Percentiles rank a stretch among this genome's conserved stretches.
Conservation (phyloP, 2,888 invertebrate species). For the Glaucopsyche alexis region DNA sequence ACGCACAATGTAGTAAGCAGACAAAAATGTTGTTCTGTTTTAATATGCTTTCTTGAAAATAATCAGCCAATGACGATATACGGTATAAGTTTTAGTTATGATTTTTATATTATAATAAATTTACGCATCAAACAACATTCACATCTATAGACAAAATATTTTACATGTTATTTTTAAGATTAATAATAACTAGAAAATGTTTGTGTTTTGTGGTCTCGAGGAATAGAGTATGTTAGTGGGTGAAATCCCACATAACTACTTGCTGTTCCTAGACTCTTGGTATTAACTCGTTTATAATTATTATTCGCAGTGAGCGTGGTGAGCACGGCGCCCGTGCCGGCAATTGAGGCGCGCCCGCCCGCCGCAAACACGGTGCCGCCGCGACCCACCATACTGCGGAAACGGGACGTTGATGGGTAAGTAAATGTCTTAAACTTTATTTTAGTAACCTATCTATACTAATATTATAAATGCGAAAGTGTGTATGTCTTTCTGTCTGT, state of each 20-base stretch:
- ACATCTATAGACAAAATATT: no score
- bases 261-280: not conserved
- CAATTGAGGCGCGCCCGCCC: constrained; percentile 48
- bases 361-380: constrained; percentile 81
- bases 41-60: not conserved
- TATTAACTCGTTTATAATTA: not conserved
- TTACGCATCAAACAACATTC: no score
- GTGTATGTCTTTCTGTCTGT: no score
- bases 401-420: constrained; percentile 90
- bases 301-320: constrained; percentile 52
- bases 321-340: constrained; percentile 47
- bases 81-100: not conserved
- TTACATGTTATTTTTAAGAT: no score
- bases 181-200: no score
- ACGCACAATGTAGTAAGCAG: not conserved
- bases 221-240: no score
- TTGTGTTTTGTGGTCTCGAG: no score
- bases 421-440: constrained; percentile 33
- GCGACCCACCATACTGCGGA: constrained; percentile 91
- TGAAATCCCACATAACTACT: no score
- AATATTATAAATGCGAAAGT: no score
- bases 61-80: not conserved
- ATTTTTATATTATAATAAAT: not conserved
- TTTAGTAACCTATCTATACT: no score
- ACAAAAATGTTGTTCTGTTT: not conserved